Evolutionary conservation across 30 jellyfish, hydroid and myxozoan species (phyloP).

Genomic region (Turritopsis rubra): DNA sequence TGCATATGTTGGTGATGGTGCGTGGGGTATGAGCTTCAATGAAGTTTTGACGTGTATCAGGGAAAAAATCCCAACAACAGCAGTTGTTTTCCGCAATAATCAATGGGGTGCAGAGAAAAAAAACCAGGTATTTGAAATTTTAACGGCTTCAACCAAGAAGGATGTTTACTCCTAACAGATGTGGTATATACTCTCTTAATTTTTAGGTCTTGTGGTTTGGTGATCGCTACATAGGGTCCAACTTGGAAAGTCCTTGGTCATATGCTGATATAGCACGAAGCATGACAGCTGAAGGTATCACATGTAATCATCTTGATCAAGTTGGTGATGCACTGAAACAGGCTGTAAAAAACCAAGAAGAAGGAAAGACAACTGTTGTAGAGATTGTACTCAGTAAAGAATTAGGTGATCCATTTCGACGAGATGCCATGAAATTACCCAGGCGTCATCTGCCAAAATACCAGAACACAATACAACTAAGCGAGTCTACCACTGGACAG

Average conservation of each 20-base stretch:
- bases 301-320: slow-evolving; percentile 71
- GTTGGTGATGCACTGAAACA: slow-evolving; percentile 66
- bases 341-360: slow-evolving; percentile 55
- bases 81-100: slow-evolving; percentile 61
- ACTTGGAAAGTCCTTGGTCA: slow-evolving; percentile 66
- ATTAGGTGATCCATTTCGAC: slow-evolving; percentile 74
- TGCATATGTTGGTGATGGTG: slow-evolving; percentile 87
- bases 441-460: slow-evolving; percentile 56
- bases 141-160: background rate
- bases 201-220: slow-evolving; percentile 72
- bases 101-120: slow-evolving; percentile 93
- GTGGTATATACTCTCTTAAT: background rate
- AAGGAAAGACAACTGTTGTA: slow-evolving; percentile 69
- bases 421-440: slow-evolving; percentile 80
- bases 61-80: slow-evolving; percentile 63
- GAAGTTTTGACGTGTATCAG: slow-evolving; percentile 67
- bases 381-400: slow-evolving; percentile 63
- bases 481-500: slow-evolving; percentile 65
- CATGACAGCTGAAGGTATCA: slow-evolving; percentile 78
- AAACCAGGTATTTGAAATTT: slow-evolving; percentile 45
- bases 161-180: background rate
- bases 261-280: slow-evolving; percentile 79
- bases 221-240: slow-evolving; percentile 66
- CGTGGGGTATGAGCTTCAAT: slow-evolving; percentile 83
- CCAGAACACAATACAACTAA: slow-evolving; percentile 39